Conservation (phyloP, 2,888 invertebrate genomes). For the Oxystoma pomonae region DNA sequence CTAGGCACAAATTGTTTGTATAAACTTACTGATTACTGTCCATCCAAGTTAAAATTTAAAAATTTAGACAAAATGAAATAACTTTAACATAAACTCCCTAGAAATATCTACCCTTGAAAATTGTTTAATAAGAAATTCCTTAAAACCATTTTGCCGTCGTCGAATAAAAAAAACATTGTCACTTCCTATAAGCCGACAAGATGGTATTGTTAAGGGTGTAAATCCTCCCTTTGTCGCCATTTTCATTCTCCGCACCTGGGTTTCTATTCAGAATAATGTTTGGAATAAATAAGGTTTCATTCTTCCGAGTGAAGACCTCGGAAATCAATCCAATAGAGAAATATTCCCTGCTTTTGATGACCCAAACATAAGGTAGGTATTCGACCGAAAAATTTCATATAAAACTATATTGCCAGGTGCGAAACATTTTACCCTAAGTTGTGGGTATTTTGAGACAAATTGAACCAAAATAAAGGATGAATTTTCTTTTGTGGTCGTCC, state of each 20-base stretch:
- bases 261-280: constrained; percentile 28
- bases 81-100: too few relatives aligned
- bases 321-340: constrained; percentile 18
- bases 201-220: background rate
- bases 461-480: constrained; percentile 37
- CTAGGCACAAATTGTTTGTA: too few relatives aligned
- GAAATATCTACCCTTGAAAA: background rate
- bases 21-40: too few relatives aligned
- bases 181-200: background rate
- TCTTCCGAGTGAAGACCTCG: constrained; percentile 20
- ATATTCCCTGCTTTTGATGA: constrained; percentile 1
- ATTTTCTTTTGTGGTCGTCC: background rate
- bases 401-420: constrained; percentile 25
- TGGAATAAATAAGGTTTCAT: constrained; percentile 33
- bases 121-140: background rate
- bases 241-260: constrained; percentile 32
- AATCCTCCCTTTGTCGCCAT: constrained; percentile 20
- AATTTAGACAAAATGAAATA: too few relatives aligned
- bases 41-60: too few relatives aligned
- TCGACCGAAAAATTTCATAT: background rate
- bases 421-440: constrained; percentile 28
- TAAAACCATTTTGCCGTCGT: background rate
- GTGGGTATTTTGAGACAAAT: constrained; percentile 44
- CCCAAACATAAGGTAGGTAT: background rate
- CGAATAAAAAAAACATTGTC: background rate